Percentiles rank a stretch among this genome's conserved stretches.
Conservation (phyloP, 2,888 invertebrate genomes). For the Bombyx huttoni region DNA sequence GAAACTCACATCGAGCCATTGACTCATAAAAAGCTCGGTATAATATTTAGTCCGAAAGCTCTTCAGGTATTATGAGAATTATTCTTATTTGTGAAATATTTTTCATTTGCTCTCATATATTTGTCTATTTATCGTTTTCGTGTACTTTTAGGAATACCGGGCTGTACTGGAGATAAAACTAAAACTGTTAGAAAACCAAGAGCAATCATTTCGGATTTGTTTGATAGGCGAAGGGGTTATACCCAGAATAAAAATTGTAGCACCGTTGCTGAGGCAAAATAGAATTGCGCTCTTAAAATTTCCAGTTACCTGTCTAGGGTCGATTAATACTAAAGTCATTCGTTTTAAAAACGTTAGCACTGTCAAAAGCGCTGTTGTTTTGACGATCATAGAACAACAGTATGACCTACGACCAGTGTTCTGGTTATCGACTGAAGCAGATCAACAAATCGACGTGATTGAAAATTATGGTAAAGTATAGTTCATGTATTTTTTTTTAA, state of each 20-base stretch:
- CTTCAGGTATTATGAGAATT: conserved; percentile 28
- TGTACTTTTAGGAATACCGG: conserved; percentile 47
- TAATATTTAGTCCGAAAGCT: conserved; percentile 51
- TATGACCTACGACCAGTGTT: conserved; percentile 41
- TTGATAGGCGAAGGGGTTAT: conserved; percentile 59
- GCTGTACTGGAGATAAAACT: conserved; percentile 55
- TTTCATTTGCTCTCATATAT: not conserved
- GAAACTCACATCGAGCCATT: conserved; percentile 55
- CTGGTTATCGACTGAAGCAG: conserved; percentile 29
- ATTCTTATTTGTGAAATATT: not conserved
- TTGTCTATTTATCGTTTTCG: not conserved
- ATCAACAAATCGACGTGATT: conserved; percentile 22
- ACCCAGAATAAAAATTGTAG: conserved; percentile 44
- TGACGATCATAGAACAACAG: conserved; percentile 25
- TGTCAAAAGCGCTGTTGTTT: conserved; percentile 32
- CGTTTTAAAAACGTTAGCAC: conserved; percentile 45
- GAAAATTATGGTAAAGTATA: conserved; percentile 28
- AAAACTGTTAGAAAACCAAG: conserved; percentile 47
- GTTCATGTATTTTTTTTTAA: not conserved
- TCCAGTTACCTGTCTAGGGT: conserved; percentile 56
- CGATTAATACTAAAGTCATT: conserved; percentile 35
- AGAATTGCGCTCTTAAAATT: conserved; percentile 33
- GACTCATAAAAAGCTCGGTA: conserved; percentile 46
- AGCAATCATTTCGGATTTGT: conserved; percentile 52
- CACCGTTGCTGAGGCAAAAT: conserved; percentile 31